Percentiles rank a stretch among this genome's conserved stretches.
phyloP scores from a whole-genome alignment of 2,113 vertebrate genomes.

The Entelurus aequoreus region DNA sequence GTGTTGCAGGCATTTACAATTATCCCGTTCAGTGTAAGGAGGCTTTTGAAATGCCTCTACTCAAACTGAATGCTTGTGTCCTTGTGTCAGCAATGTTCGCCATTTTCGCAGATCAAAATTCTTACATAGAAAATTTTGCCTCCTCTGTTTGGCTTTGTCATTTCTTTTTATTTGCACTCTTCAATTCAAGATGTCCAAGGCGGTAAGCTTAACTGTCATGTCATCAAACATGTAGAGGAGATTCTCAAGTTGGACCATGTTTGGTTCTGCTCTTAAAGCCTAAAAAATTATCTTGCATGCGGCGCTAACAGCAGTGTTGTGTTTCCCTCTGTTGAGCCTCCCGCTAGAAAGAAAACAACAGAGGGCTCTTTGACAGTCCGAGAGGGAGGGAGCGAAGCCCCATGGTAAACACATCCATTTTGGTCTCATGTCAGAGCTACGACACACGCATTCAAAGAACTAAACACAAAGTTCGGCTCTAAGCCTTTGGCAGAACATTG shows the following conservation, averaged over 20 bases:
- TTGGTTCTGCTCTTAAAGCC: not conserved
- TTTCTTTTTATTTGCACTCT: too few species aligned
- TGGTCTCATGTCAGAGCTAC: constrained; percentile 37
- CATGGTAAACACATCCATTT: constrained; percentile 58
- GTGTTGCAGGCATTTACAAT: too few species aligned
- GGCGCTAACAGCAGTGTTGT: constrained; percentile 30
- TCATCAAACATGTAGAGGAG: not conserved
- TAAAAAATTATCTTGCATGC: constrained; percentile 10
- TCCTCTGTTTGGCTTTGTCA: too few species aligned
- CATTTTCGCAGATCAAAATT: too few species aligned
- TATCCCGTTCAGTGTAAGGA: too few species aligned
- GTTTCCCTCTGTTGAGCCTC: constrained; percentile 29
- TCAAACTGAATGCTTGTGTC: too few species aligned
- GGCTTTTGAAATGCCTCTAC: too few species aligned
- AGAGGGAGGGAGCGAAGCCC: constrained; percentile 9
- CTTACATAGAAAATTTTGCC: too few species aligned
- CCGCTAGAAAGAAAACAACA: constrained; percentile 28
- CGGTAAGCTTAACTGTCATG: too few species aligned
- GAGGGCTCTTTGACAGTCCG: constrained; percentile 16
- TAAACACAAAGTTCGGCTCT: constrained; percentile 46
- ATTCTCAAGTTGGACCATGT: not conserved
- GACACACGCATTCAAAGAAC: constrained; percentile 13
- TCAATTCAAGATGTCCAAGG: too few species aligned
- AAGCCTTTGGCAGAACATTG: constrained; percentile 54
- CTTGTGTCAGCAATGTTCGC: too few species aligned